phyloP scores from a whole-genome alignment of 2,888 invertebrate species.

The Diaperis boleti region DNA sequence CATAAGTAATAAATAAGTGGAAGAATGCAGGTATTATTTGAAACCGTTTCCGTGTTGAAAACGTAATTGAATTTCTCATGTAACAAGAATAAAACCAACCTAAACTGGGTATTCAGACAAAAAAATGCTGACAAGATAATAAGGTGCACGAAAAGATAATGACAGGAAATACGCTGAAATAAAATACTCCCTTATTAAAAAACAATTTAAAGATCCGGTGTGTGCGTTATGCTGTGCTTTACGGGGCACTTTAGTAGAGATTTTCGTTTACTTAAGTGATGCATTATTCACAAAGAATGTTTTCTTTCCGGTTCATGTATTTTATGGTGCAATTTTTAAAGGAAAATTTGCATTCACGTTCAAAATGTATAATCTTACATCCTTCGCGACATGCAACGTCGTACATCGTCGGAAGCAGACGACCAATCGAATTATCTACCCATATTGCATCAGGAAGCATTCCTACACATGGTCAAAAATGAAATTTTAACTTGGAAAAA shows the following conservation, averaged over 20 bases:
- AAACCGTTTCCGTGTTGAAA: conserved; percentile 55
- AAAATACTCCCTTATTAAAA: conserved; percentile 50
- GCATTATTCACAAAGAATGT: conserved; percentile 52
- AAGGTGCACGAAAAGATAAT: conserved; percentile 39
- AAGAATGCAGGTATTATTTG: conserved; percentile 56
- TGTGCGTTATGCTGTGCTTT: conserved; percentile 47
- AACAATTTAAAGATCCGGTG: conserved; percentile 47
- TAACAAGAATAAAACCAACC: conserved; percentile 30
- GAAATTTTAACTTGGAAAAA: neutral
- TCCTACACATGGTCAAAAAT: neutral
- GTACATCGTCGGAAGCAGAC: conserved; percentile 26
- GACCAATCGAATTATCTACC: conserved; percentile 22
- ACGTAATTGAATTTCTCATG: conserved; percentile 45
- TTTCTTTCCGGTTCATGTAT: conserved; percentile 55
- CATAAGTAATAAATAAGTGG: conserved; percentile 50
- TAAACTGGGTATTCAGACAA: conserved; percentile 23
- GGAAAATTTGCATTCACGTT: conserved; percentile 55
- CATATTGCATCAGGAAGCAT: neutral
- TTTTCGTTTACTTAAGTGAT: conserved; percentile 54
- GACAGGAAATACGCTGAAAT: conserved; percentile 44
- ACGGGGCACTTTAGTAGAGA: conserved; percentile 50
- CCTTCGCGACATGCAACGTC: conserved; percentile 42
- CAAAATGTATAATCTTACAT: conserved; percentile 46
- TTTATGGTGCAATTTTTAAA: conserved; percentile 57
- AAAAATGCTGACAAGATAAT: conserved; percentile 44